phyloP scores from a whole-genome alignment of 2,113 vertebrate species.

The Nothobranchius kuhntae region DNA sequence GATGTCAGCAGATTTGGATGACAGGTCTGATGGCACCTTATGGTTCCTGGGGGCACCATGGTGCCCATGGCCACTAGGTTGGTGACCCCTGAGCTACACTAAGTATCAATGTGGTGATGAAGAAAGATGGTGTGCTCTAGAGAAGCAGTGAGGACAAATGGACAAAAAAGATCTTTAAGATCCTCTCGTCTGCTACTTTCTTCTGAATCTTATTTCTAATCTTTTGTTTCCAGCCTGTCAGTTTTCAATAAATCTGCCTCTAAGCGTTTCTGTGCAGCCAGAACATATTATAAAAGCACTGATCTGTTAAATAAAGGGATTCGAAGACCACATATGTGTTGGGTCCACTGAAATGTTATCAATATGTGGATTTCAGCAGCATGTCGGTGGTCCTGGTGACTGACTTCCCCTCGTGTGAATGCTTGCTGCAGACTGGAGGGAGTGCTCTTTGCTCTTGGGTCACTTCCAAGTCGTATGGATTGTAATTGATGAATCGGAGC shows the following conservation, averaged over 20 bases:
- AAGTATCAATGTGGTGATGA: too few relatives aligned
- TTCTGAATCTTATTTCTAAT: neutral
- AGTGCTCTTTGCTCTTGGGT: slow-evolving; percentile 60
- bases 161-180: neutral
- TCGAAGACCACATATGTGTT: neutral
- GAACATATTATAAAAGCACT: neutral
- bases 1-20: too few relatives aligned
- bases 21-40: too few relatives aligned
- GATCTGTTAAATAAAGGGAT: neutral
- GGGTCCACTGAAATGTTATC: slow-evolving; percentile 17
- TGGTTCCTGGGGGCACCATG: too few relatives aligned
- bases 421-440: slow-evolving; percentile 20
- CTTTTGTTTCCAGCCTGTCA: neutral
- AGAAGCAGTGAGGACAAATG: too few relatives aligned
- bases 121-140: too few relatives aligned
- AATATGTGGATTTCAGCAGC: slow-evolving; percentile 7
- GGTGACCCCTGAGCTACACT: too few relatives aligned
- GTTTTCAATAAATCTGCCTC: neutral
- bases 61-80: too few relatives aligned
- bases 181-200: slow-evolving; percentile 5
- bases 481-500: slow-evolving; percentile 76
- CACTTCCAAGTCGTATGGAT: slow-evolving; percentile 60
- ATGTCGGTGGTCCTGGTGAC: slow-evolving; percentile 12
- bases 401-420: slow-evolving; percentile 4
- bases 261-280: neutral